A percentile compares a stretch with the other conserved stretches of the same genome.
Evolutionary conservation across 2,797 vertebrate genomes (phyloP).

Genomic region (Podarcis siculus): DNA sequence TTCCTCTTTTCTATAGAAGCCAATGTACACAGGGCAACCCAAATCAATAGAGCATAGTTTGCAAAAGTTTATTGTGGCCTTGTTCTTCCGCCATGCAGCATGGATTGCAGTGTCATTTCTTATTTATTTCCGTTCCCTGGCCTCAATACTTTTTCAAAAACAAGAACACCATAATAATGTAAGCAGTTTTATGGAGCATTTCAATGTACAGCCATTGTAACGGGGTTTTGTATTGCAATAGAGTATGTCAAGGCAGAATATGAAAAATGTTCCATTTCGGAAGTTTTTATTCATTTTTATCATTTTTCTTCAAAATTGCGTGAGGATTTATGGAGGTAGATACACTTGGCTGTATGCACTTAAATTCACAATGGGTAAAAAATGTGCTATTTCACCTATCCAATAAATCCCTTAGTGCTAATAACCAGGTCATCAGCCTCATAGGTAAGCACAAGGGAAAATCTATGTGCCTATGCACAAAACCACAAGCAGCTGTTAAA

Average conservation of each 20-base stretch:
- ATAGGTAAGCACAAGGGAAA: background rate
- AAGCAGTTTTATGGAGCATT: slow-evolving; percentile 13
- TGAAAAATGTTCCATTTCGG: slow-evolving; percentile 41
- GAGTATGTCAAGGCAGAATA: background rate
- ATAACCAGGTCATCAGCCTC: background rate
- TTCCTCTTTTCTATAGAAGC: background rate
- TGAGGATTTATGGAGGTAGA: slow-evolving; percentile 33
- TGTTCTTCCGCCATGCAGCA: background rate
- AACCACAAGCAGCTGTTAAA: background rate
- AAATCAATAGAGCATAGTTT: background rate
- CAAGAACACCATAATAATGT: background rate
- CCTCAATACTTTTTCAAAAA: background rate
- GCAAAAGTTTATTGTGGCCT: background rate
- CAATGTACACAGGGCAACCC: background rate
- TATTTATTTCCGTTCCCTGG: background rate
- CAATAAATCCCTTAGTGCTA: slow-evolving; percentile 11
- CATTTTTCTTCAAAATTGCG: slow-evolving; percentile 15
- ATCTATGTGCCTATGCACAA: background rate
- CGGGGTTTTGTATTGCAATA: background rate
- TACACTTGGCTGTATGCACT: background rate
- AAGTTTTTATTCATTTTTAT: slow-evolving; percentile 27
- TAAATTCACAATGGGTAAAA: slow-evolving; percentile 5
- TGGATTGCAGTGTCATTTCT: background rate
- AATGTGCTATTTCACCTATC: background rate
- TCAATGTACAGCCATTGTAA: slow-evolving; percentile 2